Conservation (phyloP, 2,113 vertebrate species). For the Callochromis pleurospilus region DNA sequence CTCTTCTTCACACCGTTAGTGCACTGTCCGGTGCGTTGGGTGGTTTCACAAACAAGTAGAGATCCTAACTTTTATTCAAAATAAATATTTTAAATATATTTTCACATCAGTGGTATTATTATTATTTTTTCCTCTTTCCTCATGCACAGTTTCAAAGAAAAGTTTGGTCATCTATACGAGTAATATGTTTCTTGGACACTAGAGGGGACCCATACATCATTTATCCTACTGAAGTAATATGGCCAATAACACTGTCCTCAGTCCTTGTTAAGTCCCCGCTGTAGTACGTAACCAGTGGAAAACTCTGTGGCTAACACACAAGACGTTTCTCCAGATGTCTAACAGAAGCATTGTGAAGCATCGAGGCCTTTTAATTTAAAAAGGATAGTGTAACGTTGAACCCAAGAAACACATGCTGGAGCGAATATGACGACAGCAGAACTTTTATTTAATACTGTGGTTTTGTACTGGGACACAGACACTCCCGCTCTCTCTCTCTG, state of each 20-base stretch:
- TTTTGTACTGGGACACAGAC: too few relatives aligned
- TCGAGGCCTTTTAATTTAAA: not conserved
- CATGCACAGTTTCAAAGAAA: not conserved
- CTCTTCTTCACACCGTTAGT: not conserved
- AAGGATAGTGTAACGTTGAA: not conserved
- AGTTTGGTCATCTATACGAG: not conserved
- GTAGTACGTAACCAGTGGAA: not conserved
- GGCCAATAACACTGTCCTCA: not conserved
- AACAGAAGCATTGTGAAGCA: not conserved
- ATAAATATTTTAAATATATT: not conserved
- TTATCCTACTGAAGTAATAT: not conserved
- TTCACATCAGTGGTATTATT: not conserved
- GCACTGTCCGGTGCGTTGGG: not conserved
- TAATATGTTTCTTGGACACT: not conserved
- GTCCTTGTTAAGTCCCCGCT: not conserved
- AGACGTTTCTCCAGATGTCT: not conserved
- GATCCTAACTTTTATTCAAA: not conserved
- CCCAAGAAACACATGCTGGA: too few relatives aligned
- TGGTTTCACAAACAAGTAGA: not conserved
- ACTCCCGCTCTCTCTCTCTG: too few relatives aligned
- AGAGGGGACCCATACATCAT: not conserved
- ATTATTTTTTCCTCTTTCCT: not conserved
- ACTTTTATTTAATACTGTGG: too few relatives aligned
- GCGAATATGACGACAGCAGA: too few relatives aligned
- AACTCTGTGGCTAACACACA: not conserved